A percentile compares a stretch with the other conserved stretches of the same genome.
phyloP scores from a whole-genome alignment of 1,140 invertebrate genomes.

The Eupristina koningsbergeri region DNA sequence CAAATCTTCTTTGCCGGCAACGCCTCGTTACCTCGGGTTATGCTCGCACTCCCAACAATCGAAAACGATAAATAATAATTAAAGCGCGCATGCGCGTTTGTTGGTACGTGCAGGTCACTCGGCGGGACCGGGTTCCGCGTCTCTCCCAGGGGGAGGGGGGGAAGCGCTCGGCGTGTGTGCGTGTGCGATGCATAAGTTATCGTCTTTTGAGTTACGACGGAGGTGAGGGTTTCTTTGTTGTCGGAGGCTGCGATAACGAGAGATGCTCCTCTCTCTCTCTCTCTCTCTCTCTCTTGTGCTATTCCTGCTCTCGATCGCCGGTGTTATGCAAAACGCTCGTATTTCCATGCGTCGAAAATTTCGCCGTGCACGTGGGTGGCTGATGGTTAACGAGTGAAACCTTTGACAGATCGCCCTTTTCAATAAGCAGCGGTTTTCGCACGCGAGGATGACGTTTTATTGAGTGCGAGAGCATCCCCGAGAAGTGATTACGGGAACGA shows the following conservation, averaged over 20 bases:
- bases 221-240: slow-evolving; percentile 23
- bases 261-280: background rate
- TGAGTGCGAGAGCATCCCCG: background rate
- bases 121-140: background rate
- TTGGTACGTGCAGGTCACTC: background rate
- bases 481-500: background rate
- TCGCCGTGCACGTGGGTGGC: background rate
- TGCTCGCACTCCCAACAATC: slow-evolving; percentile 53
- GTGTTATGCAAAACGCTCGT: background rate
- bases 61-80: slow-evolving; percentile 66
- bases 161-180: slow-evolving; percentile 44
- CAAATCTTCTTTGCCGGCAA: slow-evolving; percentile 37
- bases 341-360: background rate
- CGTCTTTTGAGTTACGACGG: slow-evolving; percentile 58
- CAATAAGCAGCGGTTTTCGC: background rate
- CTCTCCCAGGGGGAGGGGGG: slow-evolving; percentile 29
- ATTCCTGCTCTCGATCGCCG: background rate
- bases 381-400: background rate
- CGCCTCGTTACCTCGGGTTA: slow-evolving; percentile 35
- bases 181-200: slow-evolving; percentile 56
- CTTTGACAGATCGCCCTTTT: background rate
- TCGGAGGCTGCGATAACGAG: slow-evolving; percentile 40
- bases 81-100: slow-evolving; percentile 49
- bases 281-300: background rate
- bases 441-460: background rate